These are phyloP conservation scores for Clavelina lepadiformis DNA, from an alignment of 23 tunicate genomes.

Conservation along the genomic window DNA sequence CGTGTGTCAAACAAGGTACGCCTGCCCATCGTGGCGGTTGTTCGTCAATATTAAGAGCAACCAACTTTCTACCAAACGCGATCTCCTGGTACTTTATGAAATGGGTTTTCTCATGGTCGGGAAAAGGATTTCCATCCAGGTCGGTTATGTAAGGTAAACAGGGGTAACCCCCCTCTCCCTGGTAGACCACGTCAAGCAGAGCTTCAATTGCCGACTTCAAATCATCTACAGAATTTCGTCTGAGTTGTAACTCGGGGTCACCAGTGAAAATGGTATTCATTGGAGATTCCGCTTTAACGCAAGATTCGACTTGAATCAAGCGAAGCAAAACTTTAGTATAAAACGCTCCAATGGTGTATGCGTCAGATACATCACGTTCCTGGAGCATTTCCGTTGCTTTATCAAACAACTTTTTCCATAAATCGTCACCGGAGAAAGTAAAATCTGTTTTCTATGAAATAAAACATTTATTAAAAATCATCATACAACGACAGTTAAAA, in stretches of 20 bases:
- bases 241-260: conserved; percentile 32
- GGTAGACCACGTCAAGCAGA: conserved; percentile 42
- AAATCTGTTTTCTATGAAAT: too few species aligned
- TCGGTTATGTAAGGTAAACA: conserved; percentile 32
- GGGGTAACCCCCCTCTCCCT: conserved; percentile 64
- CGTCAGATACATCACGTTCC: conserved; percentile 14
- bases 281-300: conserved; percentile 24
- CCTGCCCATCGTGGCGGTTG: conserved; percentile 16
- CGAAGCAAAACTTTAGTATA: conserved; percentile 44
- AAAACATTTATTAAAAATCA: too few species aligned
- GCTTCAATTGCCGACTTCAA: conserved; percentile 56
- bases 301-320: conserved; percentile 35
- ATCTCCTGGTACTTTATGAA: conserved; percentile 53
- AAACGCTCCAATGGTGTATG: conserved; percentile 51
- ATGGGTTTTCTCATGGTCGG: conserved; percentile 12
- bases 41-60: background rate
- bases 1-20: conserved; percentile 19
- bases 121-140: background rate
- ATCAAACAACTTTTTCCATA: too few species aligned
- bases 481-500: too few species aligned
- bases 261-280: conserved; percentile 37
- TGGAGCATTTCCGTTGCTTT: too few species aligned
- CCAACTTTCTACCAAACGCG: conserved; percentile 30
- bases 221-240: conserved; percentile 18
- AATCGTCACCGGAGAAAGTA: too few species aligned